Evolutionary conservation across 2,113 vertebrate species (phyloP), one percentile per base, ranked within the genome.

Genomic region (Daboia siamensis): DNA sequence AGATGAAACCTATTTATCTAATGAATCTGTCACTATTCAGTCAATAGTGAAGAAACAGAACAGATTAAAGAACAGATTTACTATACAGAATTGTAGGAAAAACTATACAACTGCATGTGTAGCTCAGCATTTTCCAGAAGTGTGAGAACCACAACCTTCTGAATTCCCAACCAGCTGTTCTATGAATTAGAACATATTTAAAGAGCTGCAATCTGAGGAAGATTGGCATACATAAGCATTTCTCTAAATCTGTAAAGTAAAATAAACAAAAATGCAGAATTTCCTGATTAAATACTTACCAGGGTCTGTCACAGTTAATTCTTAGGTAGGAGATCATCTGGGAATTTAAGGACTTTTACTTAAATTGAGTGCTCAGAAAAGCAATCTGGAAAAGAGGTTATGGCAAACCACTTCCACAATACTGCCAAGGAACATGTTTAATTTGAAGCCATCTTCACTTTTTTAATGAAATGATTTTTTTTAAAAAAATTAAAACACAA

Each of bases 81-180:
- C 92, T 56, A 61, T 94, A 33, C n/a, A 95, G 87, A 86, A 2
- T 87, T 95, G 92, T 86, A 93, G 86, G 33, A 48, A 85, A 94
- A 94, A 94, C 29, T 90, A 96, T 44, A 84, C 57, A 59, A 93
- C 0, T 90, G 87, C 39, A 21, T 0, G 92, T 9, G 46, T 10
- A 93, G 93, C 57, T 64, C 51, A 74, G 69, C n/a, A 39, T 74
- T 39, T 5, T 39, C 69, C 69, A 39, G 69, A 74, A 74, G 69
- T 74, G n/a, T 39, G 69, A 20, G 6, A 74, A 74, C n/a, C 15
- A 74, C n/a, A 74, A 20, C 15, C 15, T 39, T 39, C 69, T 33
- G 12, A 74, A 74, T 69, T 69, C 64, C 12, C 29, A 69, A 33
- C n/a, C 64, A 74, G 13, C 64, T 39, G 15, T n/a, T 74, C 69